Evolutionary conservation across 2,797 vertebrate genomes (phyloP).

Genomic region (Sebastes taczanowskii): DNA sequence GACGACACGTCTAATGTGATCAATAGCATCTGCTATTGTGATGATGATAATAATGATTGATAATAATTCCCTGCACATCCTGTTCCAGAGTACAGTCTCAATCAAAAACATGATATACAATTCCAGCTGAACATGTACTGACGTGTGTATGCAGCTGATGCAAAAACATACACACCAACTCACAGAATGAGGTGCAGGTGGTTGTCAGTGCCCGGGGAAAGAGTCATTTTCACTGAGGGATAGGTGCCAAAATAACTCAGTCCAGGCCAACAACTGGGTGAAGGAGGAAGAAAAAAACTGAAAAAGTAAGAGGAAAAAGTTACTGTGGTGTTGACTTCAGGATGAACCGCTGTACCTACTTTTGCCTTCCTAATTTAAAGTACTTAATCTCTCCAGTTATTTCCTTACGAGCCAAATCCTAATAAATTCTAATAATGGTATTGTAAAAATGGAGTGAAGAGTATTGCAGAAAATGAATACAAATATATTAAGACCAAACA

Average conservation of each 20-base stretch:
- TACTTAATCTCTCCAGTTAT: background rate
- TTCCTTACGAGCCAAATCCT: background rate
- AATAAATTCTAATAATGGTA: background rate
- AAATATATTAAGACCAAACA: background rate
- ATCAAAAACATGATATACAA: background rate
- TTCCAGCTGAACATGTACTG: slow-evolving; percentile 14
- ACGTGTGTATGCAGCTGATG: slow-evolving; percentile 7
- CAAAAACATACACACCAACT: background rate
- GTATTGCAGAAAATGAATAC: background rate
- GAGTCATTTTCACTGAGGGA: slow-evolving; percentile 36
- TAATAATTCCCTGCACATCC: background rate
- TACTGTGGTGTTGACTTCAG: background rate
- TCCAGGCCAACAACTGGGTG: background rate
- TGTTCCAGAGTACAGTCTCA: background rate
- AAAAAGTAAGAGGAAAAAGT: background rate
- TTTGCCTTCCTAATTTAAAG: background rate
- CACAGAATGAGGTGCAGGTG: slow-evolving; percentile 39
- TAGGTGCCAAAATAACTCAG: slow-evolving; percentile 37
- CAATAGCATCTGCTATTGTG: background rate
- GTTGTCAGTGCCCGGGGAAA: slow-evolving; percentile 53
- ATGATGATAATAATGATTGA: background rate
- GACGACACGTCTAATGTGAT: background rate
- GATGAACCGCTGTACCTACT: background rate
- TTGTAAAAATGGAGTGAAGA: background rate
- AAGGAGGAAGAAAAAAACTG: background rate